Base-by-base conservation (phyloP, 1,140 invertebrate species). In the Papilio helenus region DNA sequence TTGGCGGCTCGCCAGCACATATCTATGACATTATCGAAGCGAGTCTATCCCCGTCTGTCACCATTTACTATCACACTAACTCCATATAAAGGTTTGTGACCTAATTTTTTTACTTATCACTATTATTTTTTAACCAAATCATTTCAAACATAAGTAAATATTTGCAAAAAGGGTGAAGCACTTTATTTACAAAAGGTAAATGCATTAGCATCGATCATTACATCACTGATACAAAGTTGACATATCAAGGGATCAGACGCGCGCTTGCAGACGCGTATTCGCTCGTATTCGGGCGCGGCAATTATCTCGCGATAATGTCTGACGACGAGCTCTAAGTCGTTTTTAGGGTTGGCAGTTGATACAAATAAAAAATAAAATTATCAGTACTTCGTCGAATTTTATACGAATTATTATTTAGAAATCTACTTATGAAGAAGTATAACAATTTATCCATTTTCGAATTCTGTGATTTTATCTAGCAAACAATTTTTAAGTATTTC, bases 261-360 rank as follows among this genome's bases (percentile, higher is more conserved):
- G 23, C 61, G 26, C 61, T 68, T 18, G 51, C n/a, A 20, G 2
- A 55, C 51, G 51, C 51, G 51, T 18, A 18, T 18, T 55, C 77
- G 72, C 29, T 44, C 72, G 14, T 16, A 49, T 74, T 74, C 72
- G 72, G 29, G 44, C n/a, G 76, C 80, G 34, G 80, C 81, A 85
- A 85, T 85, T 84, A 85, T 81, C 74, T 79, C 72, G 81, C 79
- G 84, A 85, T 85, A 85, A 85, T 84, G 77, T 80, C 73, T 78
- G 79, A 82, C 80, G 84, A 85, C 81, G 82, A 80, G 79, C 82
- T 84, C 82, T 81, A 83, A 81, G 80, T 80, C 79, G 80, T 76
- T 78, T 76, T 61, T 68, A 85, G 84, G 84, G 84, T 51, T 85
- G 84, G 16, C 83, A 79, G 34, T 42, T 76, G 8, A n/a, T 44